phyloP scores from a whole-genome alignment of 2,888 invertebrate genomes.

The Sesia apiformis region DNA sequence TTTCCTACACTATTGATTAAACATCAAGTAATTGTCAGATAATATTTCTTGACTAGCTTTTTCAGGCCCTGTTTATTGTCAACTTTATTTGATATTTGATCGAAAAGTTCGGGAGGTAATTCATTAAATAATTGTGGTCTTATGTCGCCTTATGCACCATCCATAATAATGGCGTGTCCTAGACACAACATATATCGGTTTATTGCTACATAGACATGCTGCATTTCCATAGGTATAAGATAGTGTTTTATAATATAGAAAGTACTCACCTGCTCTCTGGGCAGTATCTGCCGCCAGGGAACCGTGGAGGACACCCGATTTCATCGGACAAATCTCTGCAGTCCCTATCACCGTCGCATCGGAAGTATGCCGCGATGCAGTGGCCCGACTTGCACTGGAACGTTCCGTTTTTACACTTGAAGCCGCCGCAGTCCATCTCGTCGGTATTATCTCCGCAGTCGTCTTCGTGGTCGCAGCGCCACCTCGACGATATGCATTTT shows the following conservation, averaged over 20 bases:
- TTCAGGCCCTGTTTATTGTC: too few relatives aligned
- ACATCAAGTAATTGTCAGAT: too few relatives aligned
- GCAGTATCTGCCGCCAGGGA: constrained; percentile 91
- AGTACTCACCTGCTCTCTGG: constrained; percentile 78
- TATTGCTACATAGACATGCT: neutral
- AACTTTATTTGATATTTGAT: too few relatives aligned
- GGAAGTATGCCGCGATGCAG: constrained; percentile 91
- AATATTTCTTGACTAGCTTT: too few relatives aligned
- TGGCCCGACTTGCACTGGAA: constrained; percentile 96
- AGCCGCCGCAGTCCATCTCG: constrained; percentile 87
- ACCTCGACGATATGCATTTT: constrained; percentile 92
- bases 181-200: neutral
- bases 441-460: constrained; percentile 97
- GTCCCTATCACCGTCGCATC: constrained; percentile 92
- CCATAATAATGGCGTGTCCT: too few relatives aligned
- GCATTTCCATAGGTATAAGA: constrained; percentile 2
- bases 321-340: constrained; percentile 94
- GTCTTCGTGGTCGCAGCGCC: constrained; percentile 97
- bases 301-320: constrained; percentile 90
- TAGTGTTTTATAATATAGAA: neutral
- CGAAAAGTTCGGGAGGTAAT: too few relatives aligned
- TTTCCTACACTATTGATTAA: too few relatives aligned
- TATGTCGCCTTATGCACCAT: too few relatives aligned
- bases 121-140: too few relatives aligned
- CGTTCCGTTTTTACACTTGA: constrained; percentile 90